Conservation (phyloP, 2,797 vertebrate species). For the Mastacembelus armatus region DNA sequence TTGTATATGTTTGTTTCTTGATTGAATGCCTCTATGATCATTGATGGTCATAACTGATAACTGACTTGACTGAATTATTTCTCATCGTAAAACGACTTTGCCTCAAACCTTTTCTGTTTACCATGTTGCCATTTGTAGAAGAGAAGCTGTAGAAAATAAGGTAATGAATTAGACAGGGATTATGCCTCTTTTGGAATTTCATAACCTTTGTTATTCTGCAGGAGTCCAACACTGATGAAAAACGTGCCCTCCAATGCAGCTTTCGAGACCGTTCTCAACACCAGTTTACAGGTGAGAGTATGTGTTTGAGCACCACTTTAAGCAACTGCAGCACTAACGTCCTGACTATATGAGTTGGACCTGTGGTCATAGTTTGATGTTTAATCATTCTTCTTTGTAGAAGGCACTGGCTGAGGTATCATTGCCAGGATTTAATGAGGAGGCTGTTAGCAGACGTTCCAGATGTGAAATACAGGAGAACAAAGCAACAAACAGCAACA, state of each 20-base stretch:
- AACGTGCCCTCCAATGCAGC: constrained; percentile 87
- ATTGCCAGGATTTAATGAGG: constrained; percentile 84
- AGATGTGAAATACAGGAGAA: constrained; percentile 81
- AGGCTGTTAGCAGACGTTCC: constrained; percentile 82
- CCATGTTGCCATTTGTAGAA: neutral
- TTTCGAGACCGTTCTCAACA: constrained; percentile 87
- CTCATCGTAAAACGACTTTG: no score
- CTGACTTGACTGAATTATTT: no score
- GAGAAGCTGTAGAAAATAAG: neutral
- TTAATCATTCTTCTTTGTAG: constrained; percentile 64
- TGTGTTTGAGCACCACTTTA: neutral
- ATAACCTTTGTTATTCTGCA: constrained; percentile 68
- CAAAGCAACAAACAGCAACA: constrained; percentile 83
- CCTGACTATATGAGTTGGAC: neutral
- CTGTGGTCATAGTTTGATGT: neutral
- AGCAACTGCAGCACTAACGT: neutral
- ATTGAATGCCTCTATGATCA: no score
- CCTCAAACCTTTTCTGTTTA: constrained; percentile 28
- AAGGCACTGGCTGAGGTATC: constrained; percentile 87
- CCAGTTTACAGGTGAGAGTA: constrained; percentile 87
- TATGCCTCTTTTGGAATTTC: constrained; percentile 4
- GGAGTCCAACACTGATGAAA: constrained; percentile 91
- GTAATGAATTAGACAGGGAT: constrained; percentile 30
- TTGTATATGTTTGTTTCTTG: neutral
- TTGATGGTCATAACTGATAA: no score